Percentiles rank a stretch among this genome's conserved stretches.
phyloP scores from a whole-genome alignment of 2,113 vertebrate genomes.

The Eupsittula cactorum region DNA sequence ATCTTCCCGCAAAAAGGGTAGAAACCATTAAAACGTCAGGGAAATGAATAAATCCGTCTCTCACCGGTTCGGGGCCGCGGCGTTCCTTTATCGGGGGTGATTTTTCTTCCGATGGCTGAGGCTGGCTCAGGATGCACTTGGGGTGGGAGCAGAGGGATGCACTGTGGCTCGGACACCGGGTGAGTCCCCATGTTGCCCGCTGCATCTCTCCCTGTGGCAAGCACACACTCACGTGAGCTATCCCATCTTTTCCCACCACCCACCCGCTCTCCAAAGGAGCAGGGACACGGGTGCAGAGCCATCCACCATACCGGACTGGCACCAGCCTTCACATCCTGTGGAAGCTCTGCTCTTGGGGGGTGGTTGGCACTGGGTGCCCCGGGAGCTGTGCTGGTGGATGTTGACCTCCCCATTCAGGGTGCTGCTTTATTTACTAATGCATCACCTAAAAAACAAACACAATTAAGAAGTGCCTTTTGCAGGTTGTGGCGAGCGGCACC shows the following conservation, averaged over 20 bases:
- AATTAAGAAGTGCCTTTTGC: neutral
- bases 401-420: accelerated
- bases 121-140: neutral
- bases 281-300: neutral
- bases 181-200: accelerated
- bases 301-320: accelerated
- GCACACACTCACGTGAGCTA: neutral
- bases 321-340: accelerated
- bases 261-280: neutral
- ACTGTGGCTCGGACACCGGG: neutral
- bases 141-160: neutral
- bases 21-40: conserved; percentile 80
- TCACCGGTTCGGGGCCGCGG: neutral
- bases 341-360: neutral
- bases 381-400: accelerated
- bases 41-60: conserved; percentile 73
- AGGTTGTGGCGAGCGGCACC: neutral
- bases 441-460: too few species aligned
- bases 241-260: neutral
- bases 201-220: neutral
- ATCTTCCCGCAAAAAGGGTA: conserved; percentile 71
- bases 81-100: conserved; percentile 57
- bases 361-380: neutral
- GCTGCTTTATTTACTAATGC: neutral
- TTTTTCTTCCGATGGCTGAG: conserved; percentile 57